These are phyloP conservation scores for Xylota sylvarum DNA, from an alignment of 2,888 invertebrate species.

Conservation along the genomic window DNA sequence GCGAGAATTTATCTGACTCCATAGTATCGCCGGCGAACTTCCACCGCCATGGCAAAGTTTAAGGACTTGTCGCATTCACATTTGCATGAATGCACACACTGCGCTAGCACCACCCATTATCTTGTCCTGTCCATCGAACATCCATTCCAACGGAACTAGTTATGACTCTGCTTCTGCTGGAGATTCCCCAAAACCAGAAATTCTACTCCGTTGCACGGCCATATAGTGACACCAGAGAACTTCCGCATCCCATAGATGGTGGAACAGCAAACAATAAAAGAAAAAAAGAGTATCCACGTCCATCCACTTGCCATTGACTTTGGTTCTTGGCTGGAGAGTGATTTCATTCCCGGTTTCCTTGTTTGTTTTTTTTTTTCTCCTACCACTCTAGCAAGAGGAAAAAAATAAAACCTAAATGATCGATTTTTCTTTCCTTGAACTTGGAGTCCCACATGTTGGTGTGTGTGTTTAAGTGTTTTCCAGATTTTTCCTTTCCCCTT, in stretches of 20 bases:
- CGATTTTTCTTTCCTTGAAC: slow-evolving; percentile 75
- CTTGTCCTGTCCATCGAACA: slow-evolving; percentile 9
- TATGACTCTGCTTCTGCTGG: slow-evolving; percentile 37
- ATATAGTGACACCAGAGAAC: slow-evolving; percentile 60
- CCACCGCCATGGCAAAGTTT: not conserved
- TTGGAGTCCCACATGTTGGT: slow-evolving; percentile 43
- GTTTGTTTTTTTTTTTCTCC: not conserved
- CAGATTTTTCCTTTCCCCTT: slow-evolving; percentile 42
- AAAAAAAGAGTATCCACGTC: slow-evolving; percentile 44
- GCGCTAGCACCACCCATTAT: slow-evolving; percentile 19
- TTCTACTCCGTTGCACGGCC: slow-evolving; percentile 30
- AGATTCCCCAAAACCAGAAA: slow-evolving; percentile 50
- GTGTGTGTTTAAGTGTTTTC: slow-evolving; percentile 35
- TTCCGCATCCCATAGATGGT: slow-evolving; percentile 70
- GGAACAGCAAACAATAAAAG: slow-evolving; percentile 25
- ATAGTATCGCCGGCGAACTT: slow-evolving; percentile 7
- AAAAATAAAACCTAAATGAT: slow-evolving; percentile 58
- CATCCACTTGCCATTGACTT: slow-evolving; percentile 70
- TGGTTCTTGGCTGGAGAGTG: slow-evolving; percentile 46
- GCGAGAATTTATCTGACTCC: slow-evolving; percentile 29
- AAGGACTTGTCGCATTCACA: not conserved
- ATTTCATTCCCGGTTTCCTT: slow-evolving; percentile 10
- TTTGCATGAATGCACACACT: slow-evolving; percentile 15
- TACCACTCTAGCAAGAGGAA: not conserved
- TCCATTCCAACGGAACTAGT: slow-evolving; percentile 38